Conservation (phyloP, 2,113 vertebrate genomes). For the Heterochromis multidens region DNA sequence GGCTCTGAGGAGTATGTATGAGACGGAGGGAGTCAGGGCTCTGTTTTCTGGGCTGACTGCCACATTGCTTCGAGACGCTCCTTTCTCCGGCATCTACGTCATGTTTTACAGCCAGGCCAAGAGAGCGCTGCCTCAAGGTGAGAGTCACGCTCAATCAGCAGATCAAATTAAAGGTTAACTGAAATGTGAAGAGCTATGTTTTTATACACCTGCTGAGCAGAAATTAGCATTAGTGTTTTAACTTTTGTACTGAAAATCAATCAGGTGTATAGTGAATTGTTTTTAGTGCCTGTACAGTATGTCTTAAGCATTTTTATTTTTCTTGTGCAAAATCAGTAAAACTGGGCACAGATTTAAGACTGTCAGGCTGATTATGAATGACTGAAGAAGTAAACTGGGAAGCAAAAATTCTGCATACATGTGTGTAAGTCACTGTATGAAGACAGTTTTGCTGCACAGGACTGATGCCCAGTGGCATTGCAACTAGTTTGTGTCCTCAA, state of each 20-base stretch:
- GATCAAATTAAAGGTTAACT: neutral
- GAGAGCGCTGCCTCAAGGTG: constrained; percentile 77
- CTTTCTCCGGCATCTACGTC: constrained; percentile 96
- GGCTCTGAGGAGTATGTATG: constrained; percentile 85
- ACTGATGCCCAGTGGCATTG: too few relatives aligned
- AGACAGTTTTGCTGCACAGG: neutral
- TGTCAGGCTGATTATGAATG: neutral
- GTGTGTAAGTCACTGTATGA: neutral
- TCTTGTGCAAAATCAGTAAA: neutral
- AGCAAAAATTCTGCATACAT: neutral
- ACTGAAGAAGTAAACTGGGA: neutral
- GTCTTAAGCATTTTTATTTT: too few relatives aligned
- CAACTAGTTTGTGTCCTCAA: too few relatives aligned
- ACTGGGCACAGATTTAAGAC: neutral
- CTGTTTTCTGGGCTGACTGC: constrained; percentile 92
- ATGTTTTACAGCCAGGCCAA: constrained; percentile 97
- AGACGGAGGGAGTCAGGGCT: constrained; percentile 83
- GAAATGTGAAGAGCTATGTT: neutral
- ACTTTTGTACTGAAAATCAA: neutral
- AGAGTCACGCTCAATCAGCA: neutral
- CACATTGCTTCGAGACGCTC: constrained; percentile 90
- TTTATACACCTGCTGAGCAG: neutral
- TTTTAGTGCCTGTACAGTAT: neutral
- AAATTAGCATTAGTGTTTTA: neutral
- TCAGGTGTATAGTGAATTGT: neutral